Conservation (phyloP, 2,113 vertebrate species). For the Aptenodytes patagonicus region DNA sequence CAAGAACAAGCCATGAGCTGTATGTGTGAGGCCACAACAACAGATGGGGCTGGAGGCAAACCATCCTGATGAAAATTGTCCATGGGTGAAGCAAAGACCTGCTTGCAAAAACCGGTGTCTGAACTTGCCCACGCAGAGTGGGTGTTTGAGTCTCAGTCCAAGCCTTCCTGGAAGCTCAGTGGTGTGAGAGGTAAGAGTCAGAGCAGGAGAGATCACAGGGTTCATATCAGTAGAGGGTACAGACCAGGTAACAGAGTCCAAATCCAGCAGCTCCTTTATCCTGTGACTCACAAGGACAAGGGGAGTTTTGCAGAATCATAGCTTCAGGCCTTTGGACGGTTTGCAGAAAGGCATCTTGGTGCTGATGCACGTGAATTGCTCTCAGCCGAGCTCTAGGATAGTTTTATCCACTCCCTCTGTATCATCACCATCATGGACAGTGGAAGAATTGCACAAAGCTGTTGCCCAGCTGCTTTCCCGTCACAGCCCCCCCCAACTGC, state of each 20-base stretch:
- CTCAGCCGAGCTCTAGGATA: not conserved
- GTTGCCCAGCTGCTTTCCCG: not conserved
- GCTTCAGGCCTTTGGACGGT: not conserved
- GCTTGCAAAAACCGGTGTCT: slow-evolving; percentile 20
- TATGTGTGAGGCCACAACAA: not conserved
- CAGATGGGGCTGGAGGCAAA: slow-evolving; percentile 4
- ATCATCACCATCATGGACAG: not conserved
- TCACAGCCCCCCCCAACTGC: not conserved
- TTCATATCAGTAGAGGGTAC: not conserved
- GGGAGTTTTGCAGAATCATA: not conserved
- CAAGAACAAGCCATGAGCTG: slow-evolving; percentile 17
- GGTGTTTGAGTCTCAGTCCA: not conserved
- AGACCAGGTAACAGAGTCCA: not conserved
- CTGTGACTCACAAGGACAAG: not conserved
- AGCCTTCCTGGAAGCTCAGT: not conserved
- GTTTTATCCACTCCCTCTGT: not conserved
- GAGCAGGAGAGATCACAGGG: not conserved
- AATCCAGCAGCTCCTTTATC: not conserved
- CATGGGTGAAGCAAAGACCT: not conserved
- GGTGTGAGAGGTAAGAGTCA: not conserved
- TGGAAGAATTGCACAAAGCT: not conserved
- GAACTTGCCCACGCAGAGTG: not conserved
- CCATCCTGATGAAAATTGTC: not conserved
- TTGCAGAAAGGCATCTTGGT: not conserved
- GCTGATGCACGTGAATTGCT: not conserved